phyloP scores from a whole-genome alignment of 53 echinoderm and acorn worm species.

The Temnopleurus reevesii region DNA sequence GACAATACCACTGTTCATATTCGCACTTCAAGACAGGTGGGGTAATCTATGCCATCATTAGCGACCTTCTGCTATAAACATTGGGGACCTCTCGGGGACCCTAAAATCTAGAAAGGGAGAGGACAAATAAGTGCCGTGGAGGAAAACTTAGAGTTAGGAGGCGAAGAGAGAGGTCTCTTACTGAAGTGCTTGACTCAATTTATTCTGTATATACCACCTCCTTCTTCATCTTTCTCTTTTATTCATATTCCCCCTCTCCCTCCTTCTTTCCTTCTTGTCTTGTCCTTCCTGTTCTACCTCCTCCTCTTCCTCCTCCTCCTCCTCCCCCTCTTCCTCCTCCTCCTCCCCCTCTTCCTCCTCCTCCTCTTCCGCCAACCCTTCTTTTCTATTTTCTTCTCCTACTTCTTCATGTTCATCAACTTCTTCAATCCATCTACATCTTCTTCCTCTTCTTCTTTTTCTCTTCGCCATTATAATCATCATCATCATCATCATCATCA shows the following conservation, averaged over 20 bases:
- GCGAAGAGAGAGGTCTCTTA: background rate
- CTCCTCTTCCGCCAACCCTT: background rate
- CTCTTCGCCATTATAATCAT: too few species aligned
- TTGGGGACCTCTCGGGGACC: constrained; percentile 15
- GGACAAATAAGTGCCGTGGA: background rate
- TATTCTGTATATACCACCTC: too few species aligned
- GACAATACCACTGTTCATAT: too few species aligned
- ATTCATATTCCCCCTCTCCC: background rate
- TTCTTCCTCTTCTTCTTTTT: too few species aligned
- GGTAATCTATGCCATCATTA: constrained; percentile 44
- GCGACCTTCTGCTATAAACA: constrained; percentile 45
- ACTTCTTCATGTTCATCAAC: background rate
- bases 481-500: too few species aligned
- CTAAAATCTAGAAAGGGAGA: background rate
- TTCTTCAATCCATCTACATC: background rate
- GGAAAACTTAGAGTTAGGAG: background rate
- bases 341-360: background rate
- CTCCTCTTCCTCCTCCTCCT: background rate
- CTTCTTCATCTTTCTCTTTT: background rate
- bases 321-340: background rate
- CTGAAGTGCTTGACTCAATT: too few species aligned
- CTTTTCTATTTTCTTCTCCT: background rate
- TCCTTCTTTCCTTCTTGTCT: background rate
- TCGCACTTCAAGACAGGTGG: constrained; percentile 23
- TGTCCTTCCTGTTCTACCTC: background rate